phyloP scores from a whole-genome alignment of 2,797 vertebrate species.

The Forpus xanthops region DNA sequence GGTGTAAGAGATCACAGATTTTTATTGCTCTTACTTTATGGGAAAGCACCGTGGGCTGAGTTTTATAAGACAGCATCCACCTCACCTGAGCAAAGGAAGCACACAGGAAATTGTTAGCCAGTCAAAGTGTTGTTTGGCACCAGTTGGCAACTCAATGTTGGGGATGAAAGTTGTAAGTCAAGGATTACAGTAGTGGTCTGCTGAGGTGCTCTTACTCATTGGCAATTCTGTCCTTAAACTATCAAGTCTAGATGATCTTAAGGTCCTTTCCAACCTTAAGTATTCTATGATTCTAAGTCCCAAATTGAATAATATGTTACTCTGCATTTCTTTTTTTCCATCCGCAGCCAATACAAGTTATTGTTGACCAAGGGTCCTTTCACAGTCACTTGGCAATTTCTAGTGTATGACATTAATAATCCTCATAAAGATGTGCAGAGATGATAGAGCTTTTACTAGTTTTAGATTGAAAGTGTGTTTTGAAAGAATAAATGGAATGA shows the following conservation, averaged over 20 bases:
- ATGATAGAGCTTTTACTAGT: neutral
- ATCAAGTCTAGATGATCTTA: neutral
- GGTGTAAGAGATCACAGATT: neutral
- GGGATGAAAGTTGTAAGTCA: neutral
- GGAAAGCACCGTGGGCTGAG: neutral
- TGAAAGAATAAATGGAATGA: neutral
- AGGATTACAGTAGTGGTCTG: neutral
- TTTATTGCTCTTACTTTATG: neutral
- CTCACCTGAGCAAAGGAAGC: neutral
- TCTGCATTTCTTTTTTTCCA: neutral
- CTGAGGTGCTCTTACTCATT: neutral
- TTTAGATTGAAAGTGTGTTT: slow-evolving; percentile 1
- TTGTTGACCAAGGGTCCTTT: slow-evolving; percentile 42
- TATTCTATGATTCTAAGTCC: neutral
- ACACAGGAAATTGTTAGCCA: neutral
- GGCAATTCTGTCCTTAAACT: slow-evolving; percentile 1
- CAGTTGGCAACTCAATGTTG: neutral
- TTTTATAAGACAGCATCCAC: neutral
- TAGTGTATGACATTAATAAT: slow-evolving; percentile 31
- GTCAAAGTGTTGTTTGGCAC: neutral
- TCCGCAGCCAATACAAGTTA: slow-evolving; percentile 15
- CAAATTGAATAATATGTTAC: neutral
- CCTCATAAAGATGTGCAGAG: slow-evolving; percentile 3
- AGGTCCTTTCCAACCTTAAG: too few species aligned
- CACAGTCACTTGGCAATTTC: slow-evolving; percentile 32